Percentiles rank a stretch among this genome's conserved stretches.
phyloP scores from a whole-genome alignment of 2,797 vertebrate species.

The Manis crassicaudata region DNA sequence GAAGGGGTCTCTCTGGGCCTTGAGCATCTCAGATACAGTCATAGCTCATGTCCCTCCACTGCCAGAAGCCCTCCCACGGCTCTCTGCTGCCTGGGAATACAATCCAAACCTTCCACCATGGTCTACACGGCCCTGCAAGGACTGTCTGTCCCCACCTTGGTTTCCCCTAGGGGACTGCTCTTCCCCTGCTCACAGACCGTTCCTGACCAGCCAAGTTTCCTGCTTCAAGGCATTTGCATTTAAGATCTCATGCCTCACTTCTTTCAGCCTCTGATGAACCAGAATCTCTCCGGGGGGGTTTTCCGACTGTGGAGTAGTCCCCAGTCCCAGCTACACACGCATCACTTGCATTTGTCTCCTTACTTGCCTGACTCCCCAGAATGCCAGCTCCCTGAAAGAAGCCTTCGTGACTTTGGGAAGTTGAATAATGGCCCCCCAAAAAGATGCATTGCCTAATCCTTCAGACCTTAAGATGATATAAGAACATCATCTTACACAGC shows the following conservation, averaged over 20 bases:
- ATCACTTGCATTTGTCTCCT: not conserved
- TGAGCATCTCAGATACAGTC: not conserved
- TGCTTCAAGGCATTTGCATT: not conserved
- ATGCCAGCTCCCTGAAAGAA: not conserved
- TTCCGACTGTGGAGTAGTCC: not conserved
- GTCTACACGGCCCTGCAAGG: not conserved
- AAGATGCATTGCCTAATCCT: no score
- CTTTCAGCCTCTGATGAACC: not conserved
- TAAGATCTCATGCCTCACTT: not conserved
- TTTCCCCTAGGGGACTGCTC: no score
- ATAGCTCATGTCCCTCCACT: not conserved
- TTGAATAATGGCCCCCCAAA: no score
- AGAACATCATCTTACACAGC: no score
- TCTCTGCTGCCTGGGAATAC: not conserved
- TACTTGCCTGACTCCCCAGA: not conserved
- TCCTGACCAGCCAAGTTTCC: no score
- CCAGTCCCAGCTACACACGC: no score
- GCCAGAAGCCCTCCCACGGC: not conserved
- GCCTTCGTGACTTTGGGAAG: not conserved
- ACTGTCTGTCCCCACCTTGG: not conserved
- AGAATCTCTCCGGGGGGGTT: not conserved
- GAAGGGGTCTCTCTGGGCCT: not conserved
- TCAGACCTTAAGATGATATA: no score
- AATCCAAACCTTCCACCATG: not conserved
- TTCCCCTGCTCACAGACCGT: not conserved